These are phyloP conservation scores for Catharus fuscescens DNA, from an alignment of 2,113 vertebrate genomes.

Conservation along the genomic window DNA sequence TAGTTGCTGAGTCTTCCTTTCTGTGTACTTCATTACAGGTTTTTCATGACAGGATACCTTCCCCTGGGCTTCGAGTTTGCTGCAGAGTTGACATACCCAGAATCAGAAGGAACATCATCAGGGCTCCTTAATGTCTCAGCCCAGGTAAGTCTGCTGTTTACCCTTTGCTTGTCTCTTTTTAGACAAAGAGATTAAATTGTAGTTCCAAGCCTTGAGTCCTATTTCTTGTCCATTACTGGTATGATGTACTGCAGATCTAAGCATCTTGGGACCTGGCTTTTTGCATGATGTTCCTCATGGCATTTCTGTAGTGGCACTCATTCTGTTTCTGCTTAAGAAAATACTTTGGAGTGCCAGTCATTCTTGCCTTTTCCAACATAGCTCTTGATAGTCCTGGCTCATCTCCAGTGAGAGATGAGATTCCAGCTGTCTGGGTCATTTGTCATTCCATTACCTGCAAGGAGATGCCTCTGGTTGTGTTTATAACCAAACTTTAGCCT, in stretches of 20 bases:
- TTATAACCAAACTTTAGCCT: background rate
- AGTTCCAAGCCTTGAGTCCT: background rate
- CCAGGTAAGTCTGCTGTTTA: constrained; percentile 78
- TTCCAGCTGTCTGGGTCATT: background rate
- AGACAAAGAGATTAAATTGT: background rate
- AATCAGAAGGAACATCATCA: constrained; percentile 94
- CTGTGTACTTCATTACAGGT: constrained; percentile 72
- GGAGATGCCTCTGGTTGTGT: background rate
- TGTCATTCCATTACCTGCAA: background rate
- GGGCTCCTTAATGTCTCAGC: constrained; percentile 94
- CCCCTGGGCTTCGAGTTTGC: constrained; percentile 96
- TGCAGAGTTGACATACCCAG: constrained; percentile 92
- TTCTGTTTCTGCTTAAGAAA: background rate
- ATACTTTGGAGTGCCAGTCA: background rate
- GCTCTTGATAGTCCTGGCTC: background rate
- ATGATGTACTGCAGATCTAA: background rate
- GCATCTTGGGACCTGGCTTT: background rate
- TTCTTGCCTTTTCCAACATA: background rate
- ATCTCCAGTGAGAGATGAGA: background rate
- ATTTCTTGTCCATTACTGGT: background rate
- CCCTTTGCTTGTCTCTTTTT: background rate
- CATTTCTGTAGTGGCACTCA: background rate
- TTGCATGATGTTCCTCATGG: background rate
- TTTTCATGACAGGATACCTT: constrained; percentile 97
- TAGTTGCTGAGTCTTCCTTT: background rate